Base-by-base conservation (phyloP, 2,797 vertebrate genomes). In the Pteropus rufus region DNA sequence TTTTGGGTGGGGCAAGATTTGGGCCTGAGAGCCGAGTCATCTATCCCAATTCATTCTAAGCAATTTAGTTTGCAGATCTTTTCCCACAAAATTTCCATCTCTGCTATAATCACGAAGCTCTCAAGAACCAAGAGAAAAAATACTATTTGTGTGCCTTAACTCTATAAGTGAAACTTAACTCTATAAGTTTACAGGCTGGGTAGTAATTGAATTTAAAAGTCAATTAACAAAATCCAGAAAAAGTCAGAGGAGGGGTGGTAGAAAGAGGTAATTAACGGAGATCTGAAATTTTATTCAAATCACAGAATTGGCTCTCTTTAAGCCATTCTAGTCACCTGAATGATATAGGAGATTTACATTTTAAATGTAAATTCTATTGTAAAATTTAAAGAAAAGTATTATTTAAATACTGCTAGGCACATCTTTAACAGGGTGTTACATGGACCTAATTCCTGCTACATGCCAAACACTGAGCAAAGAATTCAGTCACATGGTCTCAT, bases 21-120 rank as follows among this genome's bases (percentile, higher is more conserved):
- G 23, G 31, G 67, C 41, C 76, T 73, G 18, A 70, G 24, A 54
- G 31, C 36, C 15, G 29, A 76, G 76, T 58, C 54, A 85, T 79
- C 56, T 85, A 81, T 90, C n/a, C 90, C 52, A 93, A 92, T 79
- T 85, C 52, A 91, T 67, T 94, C 76, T 89, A 94, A 93, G 49
- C 92, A 80, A 92, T 94, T 93, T 83, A 84, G 90, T 95, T 93
- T 94, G 34, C 44, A 95, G 85, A 80, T 81, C 34, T 77, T 91
- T 95, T 89, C 77, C 91, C 56, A 90, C 41, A 93, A 88, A 94
- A 62, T 65, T 88, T 85, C 91, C 79, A 88, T 76, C 82, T 97
- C 73, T 60, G 64, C 64, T 85, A 88, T 92, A 95, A 79, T 82
- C 82, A 92, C 87, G 86, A 86, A 44, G 19, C 39, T 93, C 67